Evolutionary conservation across 2,797 vertebrate species (phyloP), one percentile per base, ranked within the genome.

Genomic region (Acestrorhynchus altus): DNA sequence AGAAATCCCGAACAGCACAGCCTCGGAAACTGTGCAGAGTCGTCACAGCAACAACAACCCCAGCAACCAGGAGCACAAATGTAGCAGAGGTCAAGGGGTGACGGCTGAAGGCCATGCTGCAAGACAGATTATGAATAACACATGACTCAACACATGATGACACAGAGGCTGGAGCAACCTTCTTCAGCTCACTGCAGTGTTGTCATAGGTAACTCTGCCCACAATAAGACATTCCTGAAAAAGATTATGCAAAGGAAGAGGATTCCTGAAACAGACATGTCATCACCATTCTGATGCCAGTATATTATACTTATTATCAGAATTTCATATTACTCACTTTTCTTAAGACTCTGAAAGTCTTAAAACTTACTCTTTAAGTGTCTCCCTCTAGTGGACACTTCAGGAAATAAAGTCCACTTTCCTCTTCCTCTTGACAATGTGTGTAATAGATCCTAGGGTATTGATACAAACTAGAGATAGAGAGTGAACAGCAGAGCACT

Each of bases 1-100:
- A 88, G 82, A 93, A 94, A 82, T 93, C 89, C 5, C 93, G 81
- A 74, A 93, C 93, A 0, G 92, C 90, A 9, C 93, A 94, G 57
- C 92, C 93, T 2, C 88, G 86, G 83, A 94, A 93, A 9, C 81
- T 86, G 7, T 91, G 86, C 1, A 94, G 88, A 0, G 83, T 59
- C 40, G 86, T 86, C 82, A 83, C 24, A 0, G 86, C 79, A 28
- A 83, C 61, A 7, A 84, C 61, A 0, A 72, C 72, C 60, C 82
- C 74, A 68, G 74, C 66, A 8, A 86, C 83, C 52, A 88, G 78
- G 49, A 93, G 85, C 63, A 92, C 77, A 52, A 87, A 72, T 31
- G 65, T 24, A 46, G 88, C 65, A 49, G 88, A 0, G 16, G 77
- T 67, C 28, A 87, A 52, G 22, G 82, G 6, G 11, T 77, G 22